Evolutionary conservation across 1,140 invertebrate genomes (phyloP), one percentile per base, ranked within the genome.

Genomic region (Manduca sexta): DNA sequence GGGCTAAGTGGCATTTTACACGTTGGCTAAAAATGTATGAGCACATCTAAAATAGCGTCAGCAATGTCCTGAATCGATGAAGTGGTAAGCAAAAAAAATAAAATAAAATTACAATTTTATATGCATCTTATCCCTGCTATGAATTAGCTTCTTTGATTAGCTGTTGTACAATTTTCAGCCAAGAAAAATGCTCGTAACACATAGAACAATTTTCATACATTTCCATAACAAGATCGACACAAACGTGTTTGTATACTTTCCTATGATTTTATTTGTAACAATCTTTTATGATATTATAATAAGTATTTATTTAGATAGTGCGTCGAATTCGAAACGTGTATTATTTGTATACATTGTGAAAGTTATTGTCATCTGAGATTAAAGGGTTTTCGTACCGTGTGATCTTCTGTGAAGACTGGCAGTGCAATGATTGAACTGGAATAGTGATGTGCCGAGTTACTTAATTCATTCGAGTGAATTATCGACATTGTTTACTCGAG

Each of bases 301-400:
- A 83, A 83, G 76, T 83, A 83, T 80, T 83, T 83, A 83, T 83
- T 80, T 83, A 74, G 74, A 65, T 79, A 79, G 73, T 35, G 14
- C 11, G 14, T 35, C 8, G 34, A 35, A 35, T 43, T 30, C n/a
- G 26, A 29, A 43, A 43, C 26, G 14, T 43, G 41, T 30, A 31
- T 7, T 31, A 5, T 31, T 14, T 43, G 26, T 29, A n/a, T 30
- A 43, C 12, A 15, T 31, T 17, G 2, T 30, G 14, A 26, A 39
- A 34, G 13, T 16, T 43, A 14, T 35, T 12, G 12, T 43, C 26
- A 43, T 30, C 57, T 61, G 73, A 64, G 61, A 70, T 67, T 64
- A 64, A 45, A 48, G 37, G 54, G 51, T 57, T 63, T 53, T 50
- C 53, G 43, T 59, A 59, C 54, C 45, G 56, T 58, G 72, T 77